Conservation (phyloP, 2,888 invertebrate genomes). For the Drosophila vallismaia region DNA sequence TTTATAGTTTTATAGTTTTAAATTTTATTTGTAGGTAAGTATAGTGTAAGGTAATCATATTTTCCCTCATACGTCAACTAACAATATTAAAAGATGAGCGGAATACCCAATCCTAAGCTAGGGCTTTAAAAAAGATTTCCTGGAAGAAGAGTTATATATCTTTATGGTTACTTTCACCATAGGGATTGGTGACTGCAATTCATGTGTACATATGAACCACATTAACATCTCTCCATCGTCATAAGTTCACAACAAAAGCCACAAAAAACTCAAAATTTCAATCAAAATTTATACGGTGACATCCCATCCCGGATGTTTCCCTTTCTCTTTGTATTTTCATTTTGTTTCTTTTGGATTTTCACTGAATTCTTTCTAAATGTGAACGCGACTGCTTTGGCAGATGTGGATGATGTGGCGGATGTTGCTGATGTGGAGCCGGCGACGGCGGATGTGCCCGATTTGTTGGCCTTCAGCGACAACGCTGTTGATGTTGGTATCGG, state of each 20-base stretch:
- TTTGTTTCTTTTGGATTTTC: constrained; percentile 59
- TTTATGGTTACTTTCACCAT: background rate
- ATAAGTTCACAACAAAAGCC: constrained; percentile 33
- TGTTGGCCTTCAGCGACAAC: constrained; percentile 57
- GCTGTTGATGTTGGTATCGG: constrained; percentile 43
- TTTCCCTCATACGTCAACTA: background rate
- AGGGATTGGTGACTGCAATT: background rate
- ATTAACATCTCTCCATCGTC: constrained; percentile 42
- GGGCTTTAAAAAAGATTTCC: too few relatives aligned
- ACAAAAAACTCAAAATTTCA: constrained; percentile 56
- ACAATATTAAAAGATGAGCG: background rate
- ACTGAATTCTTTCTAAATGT: constrained; percentile 44
- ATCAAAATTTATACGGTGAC: constrained; percentile 48
- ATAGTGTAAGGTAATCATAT: background rate
- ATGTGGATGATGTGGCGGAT: constrained; percentile 22
- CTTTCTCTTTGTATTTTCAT: constrained; percentile 54
- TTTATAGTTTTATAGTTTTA: too few relatives aligned
- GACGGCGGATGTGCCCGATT: constrained; percentile 56
- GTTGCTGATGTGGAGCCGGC: constrained; percentile 45
- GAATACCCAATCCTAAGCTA: background rate
- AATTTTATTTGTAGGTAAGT: background rate
- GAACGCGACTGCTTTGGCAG: constrained; percentile 51
- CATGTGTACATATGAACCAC: constrained; percentile 40
- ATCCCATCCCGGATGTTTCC: constrained; percentile 46
- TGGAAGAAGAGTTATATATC: too few relatives aligned